A percentile compares a stretch with the other conserved stretches of the same genome.
Conservation (phyloP, 1,140 invertebrate species). For the Caenorhabditis remanei region DNA sequence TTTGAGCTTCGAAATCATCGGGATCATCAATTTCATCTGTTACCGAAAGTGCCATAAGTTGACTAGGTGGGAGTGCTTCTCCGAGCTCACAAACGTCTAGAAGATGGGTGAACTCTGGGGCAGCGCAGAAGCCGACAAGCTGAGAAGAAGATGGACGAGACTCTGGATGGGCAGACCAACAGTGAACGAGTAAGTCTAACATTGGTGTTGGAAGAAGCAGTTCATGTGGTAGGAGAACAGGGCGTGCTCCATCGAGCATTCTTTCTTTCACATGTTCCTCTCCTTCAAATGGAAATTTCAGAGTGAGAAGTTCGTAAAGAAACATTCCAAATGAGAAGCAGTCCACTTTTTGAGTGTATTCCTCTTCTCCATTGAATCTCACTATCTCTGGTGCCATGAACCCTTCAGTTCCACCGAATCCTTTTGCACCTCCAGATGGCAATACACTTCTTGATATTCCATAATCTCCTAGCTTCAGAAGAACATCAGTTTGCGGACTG, state of each 20-base stretch:
- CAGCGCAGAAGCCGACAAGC: slow-evolving; percentile 89
- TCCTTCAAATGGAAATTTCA: slow-evolving; percentile 93
- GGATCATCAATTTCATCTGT: slow-evolving; percentile 81
- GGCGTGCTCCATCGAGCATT: slow-evolving; percentile 92
- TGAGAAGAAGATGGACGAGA: slow-evolving; percentile 91
- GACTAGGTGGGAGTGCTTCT: slow-evolving; percentile 45
- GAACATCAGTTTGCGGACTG: slow-evolving; percentile 80
- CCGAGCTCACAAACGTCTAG: slow-evolving; percentile 83
- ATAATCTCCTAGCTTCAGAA: slow-evolving; percentile 84
- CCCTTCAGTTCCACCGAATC: slow-evolving; percentile 86
- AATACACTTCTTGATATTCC: slow-evolving; percentile 73
- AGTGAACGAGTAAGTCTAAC: slow-evolving; percentile 93
- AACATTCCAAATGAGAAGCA: slow-evolving; percentile 99
- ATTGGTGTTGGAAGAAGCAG: slow-evolving; percentile 88
- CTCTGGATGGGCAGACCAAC: slow-evolving; percentile 90
- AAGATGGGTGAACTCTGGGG: slow-evolving; percentile 91
- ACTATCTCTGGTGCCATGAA: slow-evolving; percentile 99
- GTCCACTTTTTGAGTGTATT: slow-evolving; percentile 98
- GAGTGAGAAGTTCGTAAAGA: slow-evolving; percentile 92
- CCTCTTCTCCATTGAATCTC: slow-evolving; percentile 96
- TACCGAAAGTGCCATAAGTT: slow-evolving; percentile 13
- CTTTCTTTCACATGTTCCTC: slow-evolving; percentile 95
- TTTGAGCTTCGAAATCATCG: slow-evolving; percentile 61
- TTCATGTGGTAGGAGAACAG: slow-evolving; percentile 86
- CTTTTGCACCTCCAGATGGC: slow-evolving; percentile 84